Percentiles rank a stretch among this genome's conserved stretches.
Evolutionary conservation across 1,140 invertebrate species (phyloP).

Genomic region (Cotesia glomerata): DNA sequence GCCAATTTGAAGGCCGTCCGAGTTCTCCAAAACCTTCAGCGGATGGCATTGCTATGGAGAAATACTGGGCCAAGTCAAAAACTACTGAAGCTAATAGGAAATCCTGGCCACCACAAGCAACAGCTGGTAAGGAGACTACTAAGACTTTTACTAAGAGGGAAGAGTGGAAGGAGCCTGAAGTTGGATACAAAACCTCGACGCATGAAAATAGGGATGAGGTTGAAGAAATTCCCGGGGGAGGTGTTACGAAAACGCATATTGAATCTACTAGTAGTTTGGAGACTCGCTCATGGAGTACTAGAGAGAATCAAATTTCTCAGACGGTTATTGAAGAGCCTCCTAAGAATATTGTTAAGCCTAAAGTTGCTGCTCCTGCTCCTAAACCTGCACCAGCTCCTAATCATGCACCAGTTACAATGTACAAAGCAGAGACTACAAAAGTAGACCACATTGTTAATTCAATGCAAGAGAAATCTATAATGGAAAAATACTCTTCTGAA

Average conservation of each 20-base stretch:
- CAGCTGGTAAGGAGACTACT: constrained; percentile 31
- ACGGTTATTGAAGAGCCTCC: constrained; percentile 41
- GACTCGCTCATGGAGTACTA: constrained; percentile 52
- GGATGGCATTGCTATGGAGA: constrained; percentile 70
- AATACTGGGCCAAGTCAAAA: constrained; percentile 65
- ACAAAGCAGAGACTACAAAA: constrained; percentile 61
- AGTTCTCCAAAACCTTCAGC: constrained; percentile 64
- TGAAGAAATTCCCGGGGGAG: constrained; percentile 48
- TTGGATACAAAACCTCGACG: constrained; percentile 52
- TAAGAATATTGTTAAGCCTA: constrained; percentile 40
- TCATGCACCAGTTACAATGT: constrained; percentile 44
- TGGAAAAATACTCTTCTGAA: constrained; percentile 52
- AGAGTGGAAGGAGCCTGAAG: constrained; percentile 48
- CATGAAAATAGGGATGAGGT: constrained; percentile 50
- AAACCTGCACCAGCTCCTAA: neutral
- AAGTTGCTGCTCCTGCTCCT: neutral
- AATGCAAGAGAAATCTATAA: constrained; percentile 50
- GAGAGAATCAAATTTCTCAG: constrained; percentile 45
- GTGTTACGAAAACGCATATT: constrained; percentile 49
- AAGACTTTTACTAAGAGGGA: constrained; percentile 42
- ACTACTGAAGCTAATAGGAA: constrained; percentile 62
- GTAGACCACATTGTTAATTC: constrained; percentile 59
- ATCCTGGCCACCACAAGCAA: constrained; percentile 63
- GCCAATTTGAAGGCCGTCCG: constrained; percentile 39
- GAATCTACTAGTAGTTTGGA: constrained; percentile 53